Base-by-base conservation (phyloP, 2,797 vertebrate species). In the Morus bassanus region DNA sequence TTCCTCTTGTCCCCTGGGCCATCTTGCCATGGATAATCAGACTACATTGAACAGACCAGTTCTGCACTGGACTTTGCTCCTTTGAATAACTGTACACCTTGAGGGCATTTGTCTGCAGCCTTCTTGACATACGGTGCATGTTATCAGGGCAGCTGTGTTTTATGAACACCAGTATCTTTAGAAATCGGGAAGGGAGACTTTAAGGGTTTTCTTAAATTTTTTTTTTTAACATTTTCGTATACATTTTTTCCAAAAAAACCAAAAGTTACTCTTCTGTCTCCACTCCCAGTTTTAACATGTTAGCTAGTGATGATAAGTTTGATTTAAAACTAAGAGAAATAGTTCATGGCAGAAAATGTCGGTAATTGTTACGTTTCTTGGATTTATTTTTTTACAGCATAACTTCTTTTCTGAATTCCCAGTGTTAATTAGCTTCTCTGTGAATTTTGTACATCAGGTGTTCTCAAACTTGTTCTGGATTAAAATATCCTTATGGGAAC, bases 21-120 rank as follows among this genome's bases (percentile, higher is more conserved):
- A 97, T 96, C 95, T 96, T 96, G 97, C 97, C 96, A 46, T 96
- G 96, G 96, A 95, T 96, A 97, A 96, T 96, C 96, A 96, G 21
- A 96, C 97, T 91, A 93, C 97, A 89, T 94, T 93, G 85, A 96
- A 96, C 78, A 95, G 95, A 96, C 94, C 87, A 97, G 95, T 96
- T 97, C 97, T 97, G 96, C 98, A 97, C 97, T 98, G 97, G 97
- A 96, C 98, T 97, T 97, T 90, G 95, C 97, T 98, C 98, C 97
- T 96, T 77, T 86, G 96, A 97, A 88, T 92, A 92, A 76, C 93
- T 97, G 68, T 97, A 96, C 97, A 97, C 96, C 97, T 97, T 97
- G 96, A 97, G 97, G 97, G 97, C 97, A 87, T 97, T 97, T 96
- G 93, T 97, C 97, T 96, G 97, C 95, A 93, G 97, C 96, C 96